Conservation (phyloP, 2,888 invertebrate species). For the Augiades crinisus region DNA sequence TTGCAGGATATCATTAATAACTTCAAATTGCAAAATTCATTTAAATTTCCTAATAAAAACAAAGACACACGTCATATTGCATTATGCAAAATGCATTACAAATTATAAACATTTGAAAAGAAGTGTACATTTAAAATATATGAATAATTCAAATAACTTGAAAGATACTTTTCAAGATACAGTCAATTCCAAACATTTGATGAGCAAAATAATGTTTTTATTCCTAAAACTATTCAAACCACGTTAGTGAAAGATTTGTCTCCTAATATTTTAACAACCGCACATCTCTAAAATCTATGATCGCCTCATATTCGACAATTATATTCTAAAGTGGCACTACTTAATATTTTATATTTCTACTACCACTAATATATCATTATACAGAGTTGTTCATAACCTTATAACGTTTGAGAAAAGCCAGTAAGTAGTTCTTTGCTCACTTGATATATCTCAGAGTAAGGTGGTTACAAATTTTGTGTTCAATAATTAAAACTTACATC, state of each 20-base stretch:
- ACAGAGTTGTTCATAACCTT: conserved; percentile 6
- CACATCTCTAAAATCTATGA: conserved; percentile 11
- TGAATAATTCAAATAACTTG: conserved; percentile 15
- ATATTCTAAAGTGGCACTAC: conserved; percentile 14
- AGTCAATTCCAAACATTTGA: conserved; percentile 25
- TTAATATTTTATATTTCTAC: conserved; percentile 4
- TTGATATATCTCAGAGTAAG: background rate
- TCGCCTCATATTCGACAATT: conserved; percentile 3
- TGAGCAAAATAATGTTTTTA: conserved; percentile 13
- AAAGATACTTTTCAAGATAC: too few species aligned
- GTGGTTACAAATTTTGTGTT: background rate
- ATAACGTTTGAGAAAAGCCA: background rate
- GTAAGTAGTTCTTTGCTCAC: background rate
- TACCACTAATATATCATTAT: conserved; percentile 4
- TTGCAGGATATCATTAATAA: conserved; percentile 9
- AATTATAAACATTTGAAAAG: background rate
- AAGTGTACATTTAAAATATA: background rate
- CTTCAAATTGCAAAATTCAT: background rate
- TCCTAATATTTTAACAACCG: conserved; percentile 2
- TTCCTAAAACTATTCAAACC: background rate
- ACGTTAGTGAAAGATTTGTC: background rate
- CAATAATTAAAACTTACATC: background rate
- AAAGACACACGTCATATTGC: background rate
- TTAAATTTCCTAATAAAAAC: background rate
- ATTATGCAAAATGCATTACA: background rate